Conservation (phyloP, 2,888 invertebrate species). For the Conistra vaccinii region DNA sequence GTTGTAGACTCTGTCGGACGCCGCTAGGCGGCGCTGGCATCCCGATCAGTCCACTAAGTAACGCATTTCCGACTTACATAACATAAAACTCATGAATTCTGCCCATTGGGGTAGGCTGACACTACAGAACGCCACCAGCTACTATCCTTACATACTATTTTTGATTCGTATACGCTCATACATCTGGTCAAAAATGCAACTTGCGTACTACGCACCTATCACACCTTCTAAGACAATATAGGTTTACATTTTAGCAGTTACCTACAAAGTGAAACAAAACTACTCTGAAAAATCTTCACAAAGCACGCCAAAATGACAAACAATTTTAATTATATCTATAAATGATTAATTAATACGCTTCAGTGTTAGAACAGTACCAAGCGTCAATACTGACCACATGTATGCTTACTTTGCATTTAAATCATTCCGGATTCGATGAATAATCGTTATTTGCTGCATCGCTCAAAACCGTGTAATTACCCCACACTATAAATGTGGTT, state of each 20-base stretch:
- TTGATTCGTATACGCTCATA: neutral
- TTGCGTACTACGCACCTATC: neutral
- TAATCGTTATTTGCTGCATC: constrained; percentile 17
- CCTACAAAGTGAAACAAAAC: neutral
- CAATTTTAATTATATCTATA: neutral
- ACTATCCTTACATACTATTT: neutral
- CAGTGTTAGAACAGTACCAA: neutral
- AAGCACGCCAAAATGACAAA: neutral
- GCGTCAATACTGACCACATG: neutral
- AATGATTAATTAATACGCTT: neutral
- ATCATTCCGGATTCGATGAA: constrained; percentile 14
- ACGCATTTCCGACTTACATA: neutral
- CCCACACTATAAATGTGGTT: constrained; percentile 2
- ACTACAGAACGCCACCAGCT: neutral
- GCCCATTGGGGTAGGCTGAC: neutral
- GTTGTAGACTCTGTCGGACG: too few relatives aligned
- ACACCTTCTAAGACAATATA: neutral
- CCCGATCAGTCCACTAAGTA: too few relatives aligned
- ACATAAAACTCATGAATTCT: neutral
- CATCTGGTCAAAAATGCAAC: too few relatives aligned
- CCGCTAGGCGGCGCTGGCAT: too few relatives aligned
- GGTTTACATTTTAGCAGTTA: neutral
- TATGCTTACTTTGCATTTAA: constrained; percentile 13
- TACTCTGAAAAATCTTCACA: neutral
- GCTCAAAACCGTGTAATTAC: constrained; percentile 15